Base-by-base conservation (phyloP, 1,140 invertebrate species). In the Aphaenogaster rudis region DNA sequence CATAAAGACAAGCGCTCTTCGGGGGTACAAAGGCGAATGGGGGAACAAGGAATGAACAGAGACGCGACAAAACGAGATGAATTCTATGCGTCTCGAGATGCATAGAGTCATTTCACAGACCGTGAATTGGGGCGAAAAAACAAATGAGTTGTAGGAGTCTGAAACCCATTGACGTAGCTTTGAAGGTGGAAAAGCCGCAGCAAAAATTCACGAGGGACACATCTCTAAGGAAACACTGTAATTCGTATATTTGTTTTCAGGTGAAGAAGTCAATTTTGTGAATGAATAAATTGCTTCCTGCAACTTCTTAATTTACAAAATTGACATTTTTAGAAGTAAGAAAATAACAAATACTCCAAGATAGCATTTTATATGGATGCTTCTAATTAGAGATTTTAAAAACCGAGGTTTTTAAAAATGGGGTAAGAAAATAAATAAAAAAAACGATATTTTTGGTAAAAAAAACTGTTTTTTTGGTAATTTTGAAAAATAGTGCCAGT, bases 51-150 rank as follows among this genome's bases (percentile, higher is more conserved):
- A 8, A 8, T 45, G 42, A 5, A 7, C 11, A 8, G 17, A 66
- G 33, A 42, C 13, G 17, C 5, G 5, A n/a, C 50, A 1, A 59
- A 77, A 64, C 42, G 59, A 78, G 28, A 79, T 11, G 17, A 63
- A 78, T 78, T 78, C 39, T 45, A 9, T 48, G 28, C 45, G 9
- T 64, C 33, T 52, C 77, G 45, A 50, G 11, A 64, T 36, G 28
- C 21, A 28, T 2, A 36, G 21, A 61, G 8, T 77, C 54, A 45
- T 78, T 64, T 78, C 28, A 13, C 8, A 9, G 28, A 6, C 11
- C 9, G 4, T 39, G 8, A 28, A 78, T 13, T n/a, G 15, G 5
- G 9, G 2, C 9, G 28, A 13, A 66, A 66, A 66, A 33, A 50
- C 59, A 79, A 78, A 79, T 45, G 33, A 78, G 11, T 48, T 64